Percentiles rank a stretch among this genome's conserved stretches.
These are phyloP conservation scores for Hypotaenidia philippensis DNA, from an alignment of 2,797 vertebrate species.

Conservation along the genomic window DNA sequence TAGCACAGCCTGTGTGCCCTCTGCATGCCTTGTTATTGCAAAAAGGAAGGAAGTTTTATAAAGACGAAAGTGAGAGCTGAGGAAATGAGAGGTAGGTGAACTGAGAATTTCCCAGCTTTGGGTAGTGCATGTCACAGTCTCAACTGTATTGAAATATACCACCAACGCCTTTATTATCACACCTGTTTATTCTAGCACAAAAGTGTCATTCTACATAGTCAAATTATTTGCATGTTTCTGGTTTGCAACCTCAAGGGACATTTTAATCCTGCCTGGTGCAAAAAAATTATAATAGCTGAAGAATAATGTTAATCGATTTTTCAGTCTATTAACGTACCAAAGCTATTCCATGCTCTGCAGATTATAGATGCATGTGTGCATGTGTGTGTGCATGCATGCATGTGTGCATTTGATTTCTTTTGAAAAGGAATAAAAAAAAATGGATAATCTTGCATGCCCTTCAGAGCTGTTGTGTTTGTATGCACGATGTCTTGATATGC, in stretches of 20 bases:
- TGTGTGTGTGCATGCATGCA: fast-evolving
- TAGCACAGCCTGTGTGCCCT: not conserved
- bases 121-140: not conserved
- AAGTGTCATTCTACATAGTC: not conserved
- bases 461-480: conserved; percentile 28
- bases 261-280: not conserved
- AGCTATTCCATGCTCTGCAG: not conserved
- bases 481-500: conserved; percentile 38
- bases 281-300: not conserved
- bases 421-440: conserved; percentile 32
- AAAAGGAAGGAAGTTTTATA: not conserved
- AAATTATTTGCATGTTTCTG: not conserved
- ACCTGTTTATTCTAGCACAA: not conserved
- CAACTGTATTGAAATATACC: not conserved
- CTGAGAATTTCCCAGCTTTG: not conserved
- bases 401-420: not conserved
- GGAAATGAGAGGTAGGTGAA: not conserved
- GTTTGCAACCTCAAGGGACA: not conserved
- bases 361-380: too few species aligned
- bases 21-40: not conserved
- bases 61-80: not conserved
- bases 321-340: not conserved
- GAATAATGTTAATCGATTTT: not conserved
- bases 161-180: not conserved
- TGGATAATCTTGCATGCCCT: conserved; percentile 17